Base-by-base conservation (phyloP, 2,797 vertebrate species). In the Acomys russatus region DNA sequence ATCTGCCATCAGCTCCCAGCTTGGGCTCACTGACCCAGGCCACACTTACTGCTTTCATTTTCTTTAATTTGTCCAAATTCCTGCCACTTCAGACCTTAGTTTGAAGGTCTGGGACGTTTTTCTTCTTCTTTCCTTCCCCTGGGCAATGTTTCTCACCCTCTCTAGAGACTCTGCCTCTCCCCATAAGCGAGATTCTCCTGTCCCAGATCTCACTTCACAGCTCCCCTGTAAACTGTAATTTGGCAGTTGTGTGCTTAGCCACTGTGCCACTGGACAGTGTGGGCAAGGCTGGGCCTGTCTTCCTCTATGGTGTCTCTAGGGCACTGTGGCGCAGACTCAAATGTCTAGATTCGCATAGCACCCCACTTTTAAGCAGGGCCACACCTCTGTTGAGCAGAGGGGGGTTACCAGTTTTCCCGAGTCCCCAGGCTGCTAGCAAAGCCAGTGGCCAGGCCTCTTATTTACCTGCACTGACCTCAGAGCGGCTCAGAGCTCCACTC, bases 391-490 rank as follows among this genome's bases (percentile, higher is more conserved):
- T 51, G 22, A 35, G 44, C 76, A 0, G 85, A 15, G 84, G 49
- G 38, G n/a, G 70, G 71, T 73, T 6, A 3, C 25, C 28, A 1
- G 0, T 87, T 82, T 0, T 0, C 66, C 66, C 1, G 0, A 61
- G 35, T 68, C 64, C 59, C 38, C 11, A 86, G 83, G 84, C 56
- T 12, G 76, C 86, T 56, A 28, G 79, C 38, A 0, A 0, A 56
- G 77, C 86, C 0, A 44, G 1, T 15, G 80, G 30, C 4, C 0
- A 51, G 33, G 0, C 61, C 49, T 74, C 64, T 88, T 95, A 76
- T 94, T 96, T 93, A 96, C 97, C 96, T 96, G 85, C 59, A 0
- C 18, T 93, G 95, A 96, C 97, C 96, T 95, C 33, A 61, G 2
- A 77, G 92, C 4, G 0, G 38, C 88, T 96, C 88, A 44, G 82